Conservation (phyloP, 2,113 vertebrate genomes). For the Melanostigma gelatinosum region DNA sequence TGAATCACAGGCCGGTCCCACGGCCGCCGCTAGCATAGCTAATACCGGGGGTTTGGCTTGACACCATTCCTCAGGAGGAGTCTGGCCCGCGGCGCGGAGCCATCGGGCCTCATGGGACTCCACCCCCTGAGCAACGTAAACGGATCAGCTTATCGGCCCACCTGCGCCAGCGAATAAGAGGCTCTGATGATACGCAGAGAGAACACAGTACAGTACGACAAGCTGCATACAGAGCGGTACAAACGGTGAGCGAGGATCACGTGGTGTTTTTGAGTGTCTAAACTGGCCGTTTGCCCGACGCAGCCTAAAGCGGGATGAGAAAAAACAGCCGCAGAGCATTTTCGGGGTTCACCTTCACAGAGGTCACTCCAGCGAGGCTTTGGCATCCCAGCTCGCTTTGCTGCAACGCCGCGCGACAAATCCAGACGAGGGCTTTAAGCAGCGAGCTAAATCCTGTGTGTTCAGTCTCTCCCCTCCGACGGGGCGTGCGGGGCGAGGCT, state of each 20-base stretch:
- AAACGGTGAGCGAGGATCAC: not conserved
- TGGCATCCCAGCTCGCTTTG: conserved; percentile 44
- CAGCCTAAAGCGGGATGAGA: conserved; percentile 28
- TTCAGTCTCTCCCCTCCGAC: conserved; percentile 71
- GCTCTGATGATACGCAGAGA: conserved; percentile 36
- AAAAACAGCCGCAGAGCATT: conserved; percentile 47
- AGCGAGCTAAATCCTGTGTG: conserved; percentile 71
- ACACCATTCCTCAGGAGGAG: conserved; percentile 77
- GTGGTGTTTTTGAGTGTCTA: conserved; percentile 12
- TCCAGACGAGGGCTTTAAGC: conserved; percentile 67
- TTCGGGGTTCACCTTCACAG: conserved; percentile 65
- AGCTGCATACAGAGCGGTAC: not conserved
- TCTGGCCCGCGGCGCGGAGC: conserved; percentile 50
- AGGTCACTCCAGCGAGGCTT: conserved; percentile 62
- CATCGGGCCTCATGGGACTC: conserved; percentile 44
- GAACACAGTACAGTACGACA: not conserved
- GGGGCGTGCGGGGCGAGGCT: conserved; percentile 61
- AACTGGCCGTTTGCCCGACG: conserved; percentile 18
- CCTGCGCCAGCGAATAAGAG: conserved; percentile 38
- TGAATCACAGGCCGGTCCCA: conserved; percentile 73
- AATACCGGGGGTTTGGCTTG: conserved; percentile 68
- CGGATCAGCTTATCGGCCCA: conserved; percentile 51
- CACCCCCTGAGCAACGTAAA: conserved; percentile 35
- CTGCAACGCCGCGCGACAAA: conserved; percentile 64
- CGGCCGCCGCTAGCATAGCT: conserved; percentile 64